Evolutionary conservation across 2,797 vertebrate species (phyloP).

Genomic region (Rhinophrynus dorsalis): DNA sequence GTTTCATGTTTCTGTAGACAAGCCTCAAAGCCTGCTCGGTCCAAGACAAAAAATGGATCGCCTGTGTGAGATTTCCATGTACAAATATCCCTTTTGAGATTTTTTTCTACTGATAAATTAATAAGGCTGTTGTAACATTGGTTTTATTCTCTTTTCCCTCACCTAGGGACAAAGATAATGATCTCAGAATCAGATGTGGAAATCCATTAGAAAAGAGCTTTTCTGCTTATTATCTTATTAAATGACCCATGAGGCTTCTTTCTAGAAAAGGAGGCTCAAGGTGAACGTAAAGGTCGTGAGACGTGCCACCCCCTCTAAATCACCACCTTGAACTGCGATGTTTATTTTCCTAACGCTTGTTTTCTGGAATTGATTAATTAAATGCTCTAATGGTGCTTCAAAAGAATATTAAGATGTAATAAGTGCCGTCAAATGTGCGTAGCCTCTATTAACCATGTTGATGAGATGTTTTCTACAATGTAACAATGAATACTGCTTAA

Average conservation of each 20-base stretch:
- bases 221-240: neutral
- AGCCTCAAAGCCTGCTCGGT: no score
- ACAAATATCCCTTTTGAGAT: neutral
- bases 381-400: constrained; percentile 17
- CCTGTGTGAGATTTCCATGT: neutral
- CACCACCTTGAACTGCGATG: neutral
- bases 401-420: constrained; percentile 16
- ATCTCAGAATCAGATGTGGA: neutral
- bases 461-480: constrained; percentile 24
- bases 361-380: constrained; percentile 27
- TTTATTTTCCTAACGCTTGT: neutral
- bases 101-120: no score
- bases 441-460: constrained; percentile 5
- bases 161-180: neutral
- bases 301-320: neutral
- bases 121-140: no score
- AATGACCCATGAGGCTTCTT: constrained; percentile 3
- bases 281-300: neutral
- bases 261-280: neutral
- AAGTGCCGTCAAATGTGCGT: constrained; percentile 1
- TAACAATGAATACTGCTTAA: constrained; percentile 20
- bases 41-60: no score
- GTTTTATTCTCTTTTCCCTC: no score
- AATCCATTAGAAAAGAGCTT: no score
- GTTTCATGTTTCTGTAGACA: neutral